These are phyloP conservation scores for Nesometra sesokonis DNA, from an alignment of 35 echinoderm and acorn worm species.

Conservation along the genomic window DNA sequence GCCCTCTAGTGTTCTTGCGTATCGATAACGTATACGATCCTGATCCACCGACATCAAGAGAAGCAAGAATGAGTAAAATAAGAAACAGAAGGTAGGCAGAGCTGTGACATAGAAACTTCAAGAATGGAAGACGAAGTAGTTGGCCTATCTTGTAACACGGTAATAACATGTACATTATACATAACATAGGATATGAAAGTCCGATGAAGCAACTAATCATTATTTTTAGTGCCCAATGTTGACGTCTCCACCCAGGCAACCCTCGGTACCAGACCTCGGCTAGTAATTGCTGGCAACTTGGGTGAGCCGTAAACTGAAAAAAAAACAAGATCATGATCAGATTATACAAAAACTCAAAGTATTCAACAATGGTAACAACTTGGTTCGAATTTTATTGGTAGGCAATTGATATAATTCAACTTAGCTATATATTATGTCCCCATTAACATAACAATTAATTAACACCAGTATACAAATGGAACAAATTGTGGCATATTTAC, in stretches of 20 bases:
- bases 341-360: no score
- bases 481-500: no score
- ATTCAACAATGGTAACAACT: no score
- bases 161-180: constrained; percentile 64
- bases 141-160: constrained; percentile 76
- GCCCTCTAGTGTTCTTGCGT: constrained; percentile 39
- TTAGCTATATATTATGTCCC: no score
- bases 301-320: constrained; percentile 84
- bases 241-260: constrained; percentile 82
- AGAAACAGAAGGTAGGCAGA: constrained; percentile 83
- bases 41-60: constrained; percentile 33
- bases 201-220: constrained; percentile 82
- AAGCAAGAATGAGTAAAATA: constrained; percentile 69
- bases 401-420: no score
- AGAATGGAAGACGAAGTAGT: constrained; percentile 94
- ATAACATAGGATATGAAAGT: constrained; percentile 79
- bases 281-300: constrained; percentile 90
- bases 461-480: no score
- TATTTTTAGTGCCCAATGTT: constrained; percentile 74
- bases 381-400: no score
- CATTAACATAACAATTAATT: no score
- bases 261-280: constrained; percentile 94
- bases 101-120: constrained; percentile 98
- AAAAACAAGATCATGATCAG: no score
- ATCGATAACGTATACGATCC: background rate